phyloP scores from a whole-genome alignment of 2,888 invertebrate species.

The Caenorhabditis uteleia region DNA sequence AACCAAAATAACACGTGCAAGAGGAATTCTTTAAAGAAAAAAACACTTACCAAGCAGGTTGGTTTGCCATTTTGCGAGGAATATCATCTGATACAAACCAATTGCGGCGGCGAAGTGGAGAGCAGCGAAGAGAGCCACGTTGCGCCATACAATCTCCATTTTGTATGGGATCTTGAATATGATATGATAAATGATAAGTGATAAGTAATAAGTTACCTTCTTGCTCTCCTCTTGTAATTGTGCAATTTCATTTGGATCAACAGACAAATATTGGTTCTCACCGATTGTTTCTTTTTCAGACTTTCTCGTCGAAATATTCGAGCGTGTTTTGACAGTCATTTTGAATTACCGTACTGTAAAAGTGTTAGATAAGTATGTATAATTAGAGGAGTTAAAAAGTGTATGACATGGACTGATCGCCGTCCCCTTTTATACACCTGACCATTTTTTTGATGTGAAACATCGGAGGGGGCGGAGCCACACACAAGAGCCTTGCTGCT shows the following conservation, averaged over 20 bases:
- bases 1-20: neutral
- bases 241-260: constrained; percentile 56
- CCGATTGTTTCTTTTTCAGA: constrained; percentile 14
- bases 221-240: constrained; percentile 48
- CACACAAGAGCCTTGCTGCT: too few relatives aligned
- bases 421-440: too few relatives aligned
- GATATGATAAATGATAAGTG: neutral
- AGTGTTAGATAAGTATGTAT: too few relatives aligned
- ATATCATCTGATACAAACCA: constrained; percentile 62
- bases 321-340: constrained; percentile 39
- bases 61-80: constrained; percentile 64
- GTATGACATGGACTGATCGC: too few relatives aligned
- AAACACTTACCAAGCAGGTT: constrained; percentile 56
- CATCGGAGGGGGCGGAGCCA: too few relatives aligned
- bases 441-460: too few relatives aligned
- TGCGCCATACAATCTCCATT: constrained; percentile 64
- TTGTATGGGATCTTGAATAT: constrained; percentile 54
- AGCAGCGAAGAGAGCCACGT: constrained; percentile 61
- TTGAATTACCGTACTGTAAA: too few relatives aligned
- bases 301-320: constrained; percentile 18
- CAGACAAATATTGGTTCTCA: constrained; percentile 48
- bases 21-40: neutral
- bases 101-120: constrained; percentile 62
- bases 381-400: too few relatives aligned
- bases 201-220: constrained; percentile 22